Percentiles rank a stretch among this genome's conserved stretches.
Conservation (phyloP, 2,888 invertebrate genomes). For the Diadegma fenestrale region DNA sequence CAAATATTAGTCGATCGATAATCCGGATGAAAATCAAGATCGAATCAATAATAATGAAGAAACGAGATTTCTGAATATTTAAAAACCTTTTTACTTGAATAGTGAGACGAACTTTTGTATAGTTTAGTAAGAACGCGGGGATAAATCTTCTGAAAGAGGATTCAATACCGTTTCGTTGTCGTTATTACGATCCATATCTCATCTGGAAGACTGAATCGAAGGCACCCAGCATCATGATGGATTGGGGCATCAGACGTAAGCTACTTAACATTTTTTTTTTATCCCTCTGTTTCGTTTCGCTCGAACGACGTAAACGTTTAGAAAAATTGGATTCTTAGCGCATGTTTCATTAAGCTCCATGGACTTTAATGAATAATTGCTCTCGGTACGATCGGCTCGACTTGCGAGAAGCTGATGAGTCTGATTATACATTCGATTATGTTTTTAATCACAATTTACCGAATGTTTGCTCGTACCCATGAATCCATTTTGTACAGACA, state of each 20-base stretch:
- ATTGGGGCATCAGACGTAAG: constrained; percentile 91
- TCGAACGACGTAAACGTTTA: background rate
- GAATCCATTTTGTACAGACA: background rate
- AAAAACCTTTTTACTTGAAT: constrained; percentile 21
- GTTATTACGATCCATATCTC: constrained; percentile 34
- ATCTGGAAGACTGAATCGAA: constrained; percentile 54
- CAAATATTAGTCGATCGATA: constrained; percentile 19
- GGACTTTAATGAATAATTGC: constrained; percentile 5
- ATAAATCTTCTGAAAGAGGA: constrained; percentile 46
- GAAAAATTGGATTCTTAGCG: background rate
- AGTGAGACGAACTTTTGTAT: background rate
- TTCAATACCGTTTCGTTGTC: constrained; percentile 25
- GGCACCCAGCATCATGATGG: constrained; percentile 87
- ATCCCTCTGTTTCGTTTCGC: constrained; percentile 33
- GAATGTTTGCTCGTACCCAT: background rate
- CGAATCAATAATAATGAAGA: constrained; percentile 7
- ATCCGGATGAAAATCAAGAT: constrained; percentile 21
- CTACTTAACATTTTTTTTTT: constrained; percentile 75
- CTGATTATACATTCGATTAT: background rate
- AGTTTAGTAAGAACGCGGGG: background rate
- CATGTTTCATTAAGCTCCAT: background rate
- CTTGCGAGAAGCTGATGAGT: background rate
- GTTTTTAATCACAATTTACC: background rate
- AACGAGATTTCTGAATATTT: background rate
- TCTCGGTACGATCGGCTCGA: constrained; percentile 2